phyloP scores from a whole-genome alignment of 1,140 invertebrate species.

The Bombus turneri region DNA sequence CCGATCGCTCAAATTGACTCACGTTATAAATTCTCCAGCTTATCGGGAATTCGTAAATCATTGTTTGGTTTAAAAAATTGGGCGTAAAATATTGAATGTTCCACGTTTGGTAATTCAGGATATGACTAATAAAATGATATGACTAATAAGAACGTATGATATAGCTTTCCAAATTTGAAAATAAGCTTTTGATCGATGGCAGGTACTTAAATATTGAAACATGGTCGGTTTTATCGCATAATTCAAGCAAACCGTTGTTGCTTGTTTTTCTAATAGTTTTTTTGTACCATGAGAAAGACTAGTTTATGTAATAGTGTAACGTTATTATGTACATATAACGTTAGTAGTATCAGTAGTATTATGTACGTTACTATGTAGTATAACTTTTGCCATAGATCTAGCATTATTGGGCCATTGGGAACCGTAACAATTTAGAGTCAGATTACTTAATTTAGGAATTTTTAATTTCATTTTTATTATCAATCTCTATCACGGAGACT shows the following conservation, averaged over 20 bases:
- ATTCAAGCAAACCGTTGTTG: background rate
- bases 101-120: background rate
- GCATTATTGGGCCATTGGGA: too few relatives aligned
- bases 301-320: too few relatives aligned
- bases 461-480: too few relatives aligned
- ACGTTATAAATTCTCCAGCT: background rate
- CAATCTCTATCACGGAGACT: too few relatives aligned
- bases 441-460: too few relatives aligned
- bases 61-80: background rate
- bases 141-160: background rate
- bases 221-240: background rate
- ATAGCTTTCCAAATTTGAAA: background rate
- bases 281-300: background rate
- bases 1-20: background rate
- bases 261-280: background rate
- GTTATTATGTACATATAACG: too few relatives aligned
- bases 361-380: too few relatives aligned
- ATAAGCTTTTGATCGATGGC: too few relatives aligned
- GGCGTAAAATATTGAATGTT: too few relatives aligned
- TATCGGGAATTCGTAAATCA: conserved; percentile 12
- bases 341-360: too few relatives aligned
- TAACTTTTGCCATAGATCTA: too few relatives aligned
- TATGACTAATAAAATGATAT: background rate
- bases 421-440: too few relatives aligned
- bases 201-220: background rate